Percentiles rank a stretch among this genome's conserved stretches.
These are phyloP conservation scores for Trichonephila clavipes DNA, from an alignment of 1,140 invertebrate genomes.

Conservation along the genomic window DNA sequence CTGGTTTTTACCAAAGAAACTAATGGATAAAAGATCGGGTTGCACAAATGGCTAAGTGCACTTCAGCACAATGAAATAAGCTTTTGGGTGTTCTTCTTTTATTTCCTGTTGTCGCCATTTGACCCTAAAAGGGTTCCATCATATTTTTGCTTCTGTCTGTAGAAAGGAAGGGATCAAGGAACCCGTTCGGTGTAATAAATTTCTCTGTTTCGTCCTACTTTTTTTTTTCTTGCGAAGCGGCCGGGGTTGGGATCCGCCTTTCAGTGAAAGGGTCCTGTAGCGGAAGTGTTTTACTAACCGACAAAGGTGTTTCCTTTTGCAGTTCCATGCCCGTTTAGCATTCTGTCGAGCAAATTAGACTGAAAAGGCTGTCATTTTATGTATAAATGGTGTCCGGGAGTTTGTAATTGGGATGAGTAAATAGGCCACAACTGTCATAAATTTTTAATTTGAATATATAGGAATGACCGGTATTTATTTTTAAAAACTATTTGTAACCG, in stretches of 20 bases:
- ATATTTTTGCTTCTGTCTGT: not conserved
- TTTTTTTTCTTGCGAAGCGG: not conserved
- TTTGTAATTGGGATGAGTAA: not conserved
- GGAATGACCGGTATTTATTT: too few species aligned
- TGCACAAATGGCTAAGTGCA: conserved; percentile 20
- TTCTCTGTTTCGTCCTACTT: not conserved
- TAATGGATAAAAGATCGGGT: conserved; percentile 28
- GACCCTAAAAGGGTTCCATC: conserved; percentile 38
- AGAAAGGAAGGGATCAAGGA: not conserved
- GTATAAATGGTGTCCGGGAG: not conserved
- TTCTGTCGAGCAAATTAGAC: not conserved
- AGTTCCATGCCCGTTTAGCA: not conserved
- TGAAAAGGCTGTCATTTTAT: not conserved
- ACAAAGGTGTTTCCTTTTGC: not conserved
- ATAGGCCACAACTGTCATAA: not conserved
- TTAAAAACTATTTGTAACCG: too few species aligned
- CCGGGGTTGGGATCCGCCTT: not conserved
- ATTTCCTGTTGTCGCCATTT: conserved; percentile 5
- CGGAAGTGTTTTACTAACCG: not conserved
- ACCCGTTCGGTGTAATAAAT: not conserved
- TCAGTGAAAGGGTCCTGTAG: not conserved
- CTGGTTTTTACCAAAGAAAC: not conserved
- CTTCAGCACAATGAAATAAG: conserved; percentile 16
- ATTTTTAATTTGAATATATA: not conserved
- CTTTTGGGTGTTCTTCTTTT: conserved; percentile 11